Percentiles rank a stretch among this genome's conserved stretches.
phyloP scores from a whole-genome alignment of 2,797 vertebrate genomes.

The Prunella strophiata region DNA sequence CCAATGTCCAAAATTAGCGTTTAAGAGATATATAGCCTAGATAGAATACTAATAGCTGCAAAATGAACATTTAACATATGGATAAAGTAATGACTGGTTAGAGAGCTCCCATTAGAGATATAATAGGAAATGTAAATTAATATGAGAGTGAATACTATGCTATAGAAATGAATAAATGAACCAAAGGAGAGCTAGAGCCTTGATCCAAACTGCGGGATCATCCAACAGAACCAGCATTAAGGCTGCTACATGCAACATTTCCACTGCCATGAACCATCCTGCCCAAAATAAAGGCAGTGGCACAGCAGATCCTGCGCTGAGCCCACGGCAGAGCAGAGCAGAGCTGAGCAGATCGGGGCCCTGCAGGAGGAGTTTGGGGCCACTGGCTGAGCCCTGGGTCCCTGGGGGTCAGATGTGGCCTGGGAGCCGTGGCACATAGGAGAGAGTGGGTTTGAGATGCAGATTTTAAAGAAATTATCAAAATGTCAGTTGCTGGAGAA shows the following conservation, averaged over 20 bases:
- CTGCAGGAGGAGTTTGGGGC: not conserved
- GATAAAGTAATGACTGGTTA: not conserved
- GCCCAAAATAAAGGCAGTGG: not conserved
- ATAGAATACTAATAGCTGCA: not conserved
- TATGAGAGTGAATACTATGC: not conserved
- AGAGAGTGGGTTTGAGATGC: accelerated
- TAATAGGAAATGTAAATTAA: conserved; percentile 19
- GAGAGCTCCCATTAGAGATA: not conserved
- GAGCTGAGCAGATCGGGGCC: not conserved
- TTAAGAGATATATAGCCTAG: not conserved
- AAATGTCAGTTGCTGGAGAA: not conserved
- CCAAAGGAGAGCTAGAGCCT: not conserved
- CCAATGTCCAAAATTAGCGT: not conserved
- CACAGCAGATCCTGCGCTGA: not conserved
- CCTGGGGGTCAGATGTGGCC: accelerated
- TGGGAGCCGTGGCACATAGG: not conserved
- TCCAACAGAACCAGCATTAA: not conserved
- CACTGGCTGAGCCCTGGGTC: not conserved
- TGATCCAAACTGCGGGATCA: not conserved
- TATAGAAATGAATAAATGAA: not conserved
- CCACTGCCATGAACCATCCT: not conserved
- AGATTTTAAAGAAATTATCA: not conserved
- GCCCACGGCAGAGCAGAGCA: accelerated
- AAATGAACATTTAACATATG: conserved; percentile 23
- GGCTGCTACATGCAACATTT: not conserved